Percentiles rank a stretch among this genome's conserved stretches.
phyloP scores from a whole-genome alignment of 2,113 vertebrate genomes.

The Semnornis frantzii region DNA sequence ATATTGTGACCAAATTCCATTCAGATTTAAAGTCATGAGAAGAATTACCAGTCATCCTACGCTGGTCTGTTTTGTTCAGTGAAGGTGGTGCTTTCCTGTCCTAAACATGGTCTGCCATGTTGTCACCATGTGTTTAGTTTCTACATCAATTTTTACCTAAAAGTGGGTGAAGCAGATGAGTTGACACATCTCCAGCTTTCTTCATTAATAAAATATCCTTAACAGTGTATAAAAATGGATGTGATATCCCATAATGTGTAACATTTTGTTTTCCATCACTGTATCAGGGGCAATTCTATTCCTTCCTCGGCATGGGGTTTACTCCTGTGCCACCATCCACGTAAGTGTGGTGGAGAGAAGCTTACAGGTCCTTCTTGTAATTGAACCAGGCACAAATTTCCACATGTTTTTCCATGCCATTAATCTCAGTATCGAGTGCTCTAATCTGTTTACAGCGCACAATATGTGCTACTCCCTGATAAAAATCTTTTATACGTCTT shows the following conservation, averaged over 20 bases:
- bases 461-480: slow-evolving; percentile 36
- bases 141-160: not conserved
- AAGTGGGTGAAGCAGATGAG: not conserved
- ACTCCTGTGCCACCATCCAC: fast-evolving
- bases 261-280: not conserved
- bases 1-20: slow-evolving; percentile 14
- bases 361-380: slow-evolving; percentile 19
- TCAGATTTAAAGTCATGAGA: slow-evolving; percentile 35
- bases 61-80: slow-evolving; percentile 21
- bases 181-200: not conserved
- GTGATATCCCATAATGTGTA: not conserved
- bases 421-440: slow-evolving; percentile 48
- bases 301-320: not conserved
- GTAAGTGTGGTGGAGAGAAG: not conserved
- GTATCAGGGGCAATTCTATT: not conserved
- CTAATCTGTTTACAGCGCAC: slow-evolving; percentile 56
- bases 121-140: not conserved
- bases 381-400: slow-evolving; percentile 3
- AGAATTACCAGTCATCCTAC: slow-evolving; percentile 27
- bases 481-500: slow-evolving; percentile 44
- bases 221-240: not conserved
- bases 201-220: not conserved
- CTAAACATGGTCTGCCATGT: slow-evolving; percentile 5
- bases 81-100: not conserved
- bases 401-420: slow-evolving; percentile 57